Percentiles rank a stretch among this genome's conserved stretches.
phyloP scores from a whole-genome alignment of 2,113 vertebrate species.

The Coptodon bakossiorum region DNA sequence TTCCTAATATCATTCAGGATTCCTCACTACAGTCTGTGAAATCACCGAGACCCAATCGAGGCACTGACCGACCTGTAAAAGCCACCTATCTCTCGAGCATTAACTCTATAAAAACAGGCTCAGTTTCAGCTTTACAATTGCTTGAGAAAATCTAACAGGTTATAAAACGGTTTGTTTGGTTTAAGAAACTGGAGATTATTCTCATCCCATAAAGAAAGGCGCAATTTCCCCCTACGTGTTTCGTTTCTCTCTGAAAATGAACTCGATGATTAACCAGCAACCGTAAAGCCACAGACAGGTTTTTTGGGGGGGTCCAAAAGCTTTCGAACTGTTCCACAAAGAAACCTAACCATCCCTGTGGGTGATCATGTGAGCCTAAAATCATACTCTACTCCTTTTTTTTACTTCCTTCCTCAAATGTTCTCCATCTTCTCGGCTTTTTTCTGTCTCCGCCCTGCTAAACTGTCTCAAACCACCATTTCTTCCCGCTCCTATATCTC shows the following conservation, averaged over 20 bases:
- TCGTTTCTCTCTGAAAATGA: background rate
- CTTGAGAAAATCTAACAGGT: background rate
- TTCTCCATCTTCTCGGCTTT: background rate
- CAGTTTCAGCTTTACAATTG: background rate
- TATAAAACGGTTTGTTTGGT: background rate
- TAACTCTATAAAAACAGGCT: background rate
- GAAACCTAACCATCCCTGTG: background rate
- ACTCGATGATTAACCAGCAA: slow-evolving; percentile 7
- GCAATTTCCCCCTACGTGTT: background rate
- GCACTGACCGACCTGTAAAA: background rate
- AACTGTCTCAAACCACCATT: background rate
- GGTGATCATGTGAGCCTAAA: background rate
- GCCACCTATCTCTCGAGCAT: background rate
- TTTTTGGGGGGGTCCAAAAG: background rate
- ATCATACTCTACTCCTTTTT: background rate
- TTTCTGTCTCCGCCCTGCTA: background rate
- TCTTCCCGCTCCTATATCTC: background rate
- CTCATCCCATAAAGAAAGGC: background rate
- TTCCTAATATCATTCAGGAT: background rate
- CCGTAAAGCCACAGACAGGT: slow-evolving; percentile 5
- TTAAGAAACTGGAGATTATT: background rate
- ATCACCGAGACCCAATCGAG: background rate
- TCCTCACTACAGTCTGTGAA: background rate
- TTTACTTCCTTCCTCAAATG: background rate
- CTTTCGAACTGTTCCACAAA: background rate